phyloP scores from a whole-genome alignment of 2,113 vertebrate species.

The Alaudala cheleensis region DNA sequence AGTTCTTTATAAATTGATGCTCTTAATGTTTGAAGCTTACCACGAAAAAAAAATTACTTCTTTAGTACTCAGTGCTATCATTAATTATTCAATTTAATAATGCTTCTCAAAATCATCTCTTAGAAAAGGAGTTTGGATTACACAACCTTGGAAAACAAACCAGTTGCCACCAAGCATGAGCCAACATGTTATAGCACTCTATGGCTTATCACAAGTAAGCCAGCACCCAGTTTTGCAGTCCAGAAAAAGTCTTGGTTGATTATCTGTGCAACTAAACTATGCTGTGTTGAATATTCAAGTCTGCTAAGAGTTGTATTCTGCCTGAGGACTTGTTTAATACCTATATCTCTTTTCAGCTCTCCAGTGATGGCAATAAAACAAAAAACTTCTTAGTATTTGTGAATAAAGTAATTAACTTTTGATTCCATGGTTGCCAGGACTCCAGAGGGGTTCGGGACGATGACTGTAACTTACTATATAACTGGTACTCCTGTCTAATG shows the following conservation, averaged over 20 bases:
- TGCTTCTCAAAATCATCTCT: conserved; percentile 66
- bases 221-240: conserved; percentile 57
- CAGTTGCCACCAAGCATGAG: conserved; percentile 72
- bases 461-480: background rate
- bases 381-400: background rate
- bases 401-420: background rate
- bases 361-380: background rate
- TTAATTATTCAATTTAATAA: conserved; percentile 54
- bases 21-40: background rate
- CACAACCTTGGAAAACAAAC: conserved; percentile 78
- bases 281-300: conserved; percentile 9
- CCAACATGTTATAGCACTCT: conserved; percentile 69
- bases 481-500: background rate
- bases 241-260: conserved; percentile 24
- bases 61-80: background rate
- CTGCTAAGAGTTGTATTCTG: conserved; percentile 10
- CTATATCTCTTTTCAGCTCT: background rate
- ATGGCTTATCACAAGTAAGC: conserved; percentile 55
- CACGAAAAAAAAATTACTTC: background rate
- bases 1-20: background rate
- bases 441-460: rapidly evolving
- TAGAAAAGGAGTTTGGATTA: conserved; percentile 79
- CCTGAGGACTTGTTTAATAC: conserved; percentile 13
- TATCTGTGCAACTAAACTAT: conserved; percentile 52
- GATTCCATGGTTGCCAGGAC: background rate